Conservation (phyloP, 2,888 invertebrate species). For the Strigamia crassipes region DNA sequence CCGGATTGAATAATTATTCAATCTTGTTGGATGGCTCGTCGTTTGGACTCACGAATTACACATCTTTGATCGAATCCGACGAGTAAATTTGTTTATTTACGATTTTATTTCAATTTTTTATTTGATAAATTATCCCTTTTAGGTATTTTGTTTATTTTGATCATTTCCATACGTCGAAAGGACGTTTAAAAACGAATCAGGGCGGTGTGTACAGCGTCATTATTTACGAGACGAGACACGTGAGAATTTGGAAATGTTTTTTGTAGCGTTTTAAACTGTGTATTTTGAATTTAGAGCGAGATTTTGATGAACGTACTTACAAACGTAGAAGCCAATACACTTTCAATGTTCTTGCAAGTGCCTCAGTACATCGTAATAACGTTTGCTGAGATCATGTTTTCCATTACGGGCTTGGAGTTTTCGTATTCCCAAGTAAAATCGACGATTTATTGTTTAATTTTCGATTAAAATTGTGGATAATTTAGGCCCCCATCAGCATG, state of each 20-base stretch:
- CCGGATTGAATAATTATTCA: neutral
- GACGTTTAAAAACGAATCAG: neutral
- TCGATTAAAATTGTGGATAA: neutral
- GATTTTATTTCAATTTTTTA: too few relatives aligned
- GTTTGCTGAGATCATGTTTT: slow-evolving; percentile 92
- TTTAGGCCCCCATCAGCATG: slow-evolving; percentile 81
- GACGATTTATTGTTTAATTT: neutral
- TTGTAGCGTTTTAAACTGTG: neutral
- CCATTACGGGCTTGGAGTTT: slow-evolving; percentile 93
- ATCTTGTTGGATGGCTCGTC: neutral
- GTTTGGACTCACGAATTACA: neutral
- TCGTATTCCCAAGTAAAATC: slow-evolving; percentile 80
- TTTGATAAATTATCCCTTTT: neutral
- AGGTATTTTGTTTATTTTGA: neutral
- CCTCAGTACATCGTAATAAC: slow-evolving; percentile 94
- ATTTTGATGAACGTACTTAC: neutral
- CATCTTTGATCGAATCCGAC: neutral
- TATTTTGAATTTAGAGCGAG: neutral
- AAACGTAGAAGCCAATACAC: slow-evolving; percentile 66
- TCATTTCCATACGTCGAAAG: neutral
- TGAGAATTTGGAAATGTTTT: neutral
- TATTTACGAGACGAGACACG: neutral
- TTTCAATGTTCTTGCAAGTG: slow-evolving; percentile 82
- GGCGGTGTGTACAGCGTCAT: slow-evolving; percentile 6
- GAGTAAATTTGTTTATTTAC: neutral